Percentiles rank a stretch among this genome's conserved stretches.
Evolutionary conservation across 1,140 invertebrate genomes (phyloP).

Genomic region (Argopecten irradians): DNA sequence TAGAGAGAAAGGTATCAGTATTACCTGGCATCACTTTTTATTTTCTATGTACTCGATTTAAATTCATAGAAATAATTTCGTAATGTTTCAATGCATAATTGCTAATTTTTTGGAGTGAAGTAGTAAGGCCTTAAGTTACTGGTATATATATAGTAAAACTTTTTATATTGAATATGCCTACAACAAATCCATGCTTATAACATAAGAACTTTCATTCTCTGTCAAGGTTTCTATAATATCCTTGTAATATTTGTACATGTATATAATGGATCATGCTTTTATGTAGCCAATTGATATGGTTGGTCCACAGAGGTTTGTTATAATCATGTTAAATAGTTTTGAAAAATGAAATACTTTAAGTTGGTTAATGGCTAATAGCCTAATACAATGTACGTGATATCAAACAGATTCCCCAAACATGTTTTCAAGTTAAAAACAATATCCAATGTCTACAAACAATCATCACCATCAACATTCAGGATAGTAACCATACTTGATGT

Average conservation of each 20-base stretch:
- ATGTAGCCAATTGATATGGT: too few species aligned
- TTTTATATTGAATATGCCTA: too few species aligned
- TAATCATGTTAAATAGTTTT: too few species aligned
- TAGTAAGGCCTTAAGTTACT: not conserved
- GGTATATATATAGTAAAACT: not conserved
- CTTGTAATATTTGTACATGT: too few species aligned
- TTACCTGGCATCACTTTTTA: not conserved
- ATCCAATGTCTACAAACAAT: not conserved
- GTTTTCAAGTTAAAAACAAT: not conserved
- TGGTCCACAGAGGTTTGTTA: too few species aligned
- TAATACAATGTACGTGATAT: constrained; percentile 17
- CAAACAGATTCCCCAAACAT: not conserved
- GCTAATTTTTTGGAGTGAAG: not conserved
- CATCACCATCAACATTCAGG: not conserved
- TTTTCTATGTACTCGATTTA: not conserved
- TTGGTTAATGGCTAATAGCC: too few species aligned
- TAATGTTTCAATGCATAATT: not conserved
- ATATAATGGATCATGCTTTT: too few species aligned
- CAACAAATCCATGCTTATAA: too few species aligned
- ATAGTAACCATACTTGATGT: not conserved
- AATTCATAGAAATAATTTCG: too few species aligned
- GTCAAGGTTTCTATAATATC: too few species aligned
- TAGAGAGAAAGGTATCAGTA: constrained; percentile 76
- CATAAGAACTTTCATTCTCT: too few species aligned
- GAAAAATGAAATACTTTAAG: too few species aligned